These are phyloP conservation scores for Ovibos moschatus DNA, from an alignment of 2,113 vertebrate species.

Conservation along the genomic window DNA sequence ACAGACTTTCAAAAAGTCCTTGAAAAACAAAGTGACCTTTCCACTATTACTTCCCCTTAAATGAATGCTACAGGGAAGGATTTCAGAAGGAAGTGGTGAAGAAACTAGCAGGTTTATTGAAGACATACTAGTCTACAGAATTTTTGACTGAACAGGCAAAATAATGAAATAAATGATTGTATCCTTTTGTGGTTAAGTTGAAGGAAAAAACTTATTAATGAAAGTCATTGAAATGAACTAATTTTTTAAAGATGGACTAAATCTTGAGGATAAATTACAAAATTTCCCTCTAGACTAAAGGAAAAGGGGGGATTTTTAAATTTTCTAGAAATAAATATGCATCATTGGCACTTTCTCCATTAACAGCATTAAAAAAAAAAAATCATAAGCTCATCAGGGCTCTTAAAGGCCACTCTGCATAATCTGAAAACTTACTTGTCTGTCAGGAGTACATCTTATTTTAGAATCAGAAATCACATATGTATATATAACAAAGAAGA, in stretches of 20 bases:
- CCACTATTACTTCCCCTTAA: not conserved
- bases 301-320: not conserved
- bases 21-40: constrained; percentile 32
- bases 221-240: not conserved
- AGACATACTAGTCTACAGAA: not conserved
- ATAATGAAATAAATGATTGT: not conserved
- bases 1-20: constrained; percentile 40
- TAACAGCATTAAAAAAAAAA: not conserved
- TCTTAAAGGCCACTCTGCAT: not conserved
- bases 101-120: not conserved
- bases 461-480: not conserved
- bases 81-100: not conserved
- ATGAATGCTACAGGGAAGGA: not conserved
- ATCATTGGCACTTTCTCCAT: not conserved
- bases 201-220: not conserved
- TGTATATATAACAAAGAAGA: not conserved
- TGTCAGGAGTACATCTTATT: not conserved
- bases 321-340: not conserved
- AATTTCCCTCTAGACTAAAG: not conserved
- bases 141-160: not conserved
- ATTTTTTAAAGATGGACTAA: not conserved
- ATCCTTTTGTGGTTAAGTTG: not conserved
- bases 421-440: not conserved
- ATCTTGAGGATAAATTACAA: not conserved
- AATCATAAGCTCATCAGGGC: not conserved